These are phyloP conservation scores for Sylvia atricapilla DNA, from an alignment of 2,113 vertebrate genomes.

Conservation along the genomic window DNA sequence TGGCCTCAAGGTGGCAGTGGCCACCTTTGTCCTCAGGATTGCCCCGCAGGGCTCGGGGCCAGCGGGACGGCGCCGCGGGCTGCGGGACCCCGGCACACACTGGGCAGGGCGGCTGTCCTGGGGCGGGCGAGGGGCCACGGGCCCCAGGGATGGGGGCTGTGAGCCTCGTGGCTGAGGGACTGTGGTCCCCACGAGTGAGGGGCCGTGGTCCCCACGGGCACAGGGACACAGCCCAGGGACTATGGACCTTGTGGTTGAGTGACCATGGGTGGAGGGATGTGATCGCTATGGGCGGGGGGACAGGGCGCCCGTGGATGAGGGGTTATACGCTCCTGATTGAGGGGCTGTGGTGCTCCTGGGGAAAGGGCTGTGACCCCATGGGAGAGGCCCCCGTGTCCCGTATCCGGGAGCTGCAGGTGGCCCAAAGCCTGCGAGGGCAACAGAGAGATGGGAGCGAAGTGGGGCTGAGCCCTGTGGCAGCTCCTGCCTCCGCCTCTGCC, in stretches of 20 bases:
- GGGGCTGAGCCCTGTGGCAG: not conserved
- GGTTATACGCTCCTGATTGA: not conserved
- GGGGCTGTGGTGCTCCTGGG: not conserved
- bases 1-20: conserved; percentile 59
- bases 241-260: not conserved
- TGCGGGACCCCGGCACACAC: fast-evolving
- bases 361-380: not conserved
- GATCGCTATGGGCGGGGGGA: fast-evolving
- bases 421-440: not conserved
- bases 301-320: too few species aligned
- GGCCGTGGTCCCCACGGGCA: not conserved
- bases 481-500: conserved; percentile 5
- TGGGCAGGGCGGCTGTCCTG: not conserved
- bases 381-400: fast-evolving
- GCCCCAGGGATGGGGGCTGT: fast-evolving
- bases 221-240: not conserved
- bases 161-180: not conserved
- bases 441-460: fast-evolving
- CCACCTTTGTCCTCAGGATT: conserved; percentile 7
- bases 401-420: fast-evolving
- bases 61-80: not conserved
- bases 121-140: not conserved
- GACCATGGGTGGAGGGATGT: not conserved
- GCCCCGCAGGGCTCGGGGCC: not conserved
- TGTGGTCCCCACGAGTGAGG: fast-evolving